Evolutionary conservation across 1,140 invertebrate genomes (phyloP).

Genomic region (Gryon sp.): DNA sequence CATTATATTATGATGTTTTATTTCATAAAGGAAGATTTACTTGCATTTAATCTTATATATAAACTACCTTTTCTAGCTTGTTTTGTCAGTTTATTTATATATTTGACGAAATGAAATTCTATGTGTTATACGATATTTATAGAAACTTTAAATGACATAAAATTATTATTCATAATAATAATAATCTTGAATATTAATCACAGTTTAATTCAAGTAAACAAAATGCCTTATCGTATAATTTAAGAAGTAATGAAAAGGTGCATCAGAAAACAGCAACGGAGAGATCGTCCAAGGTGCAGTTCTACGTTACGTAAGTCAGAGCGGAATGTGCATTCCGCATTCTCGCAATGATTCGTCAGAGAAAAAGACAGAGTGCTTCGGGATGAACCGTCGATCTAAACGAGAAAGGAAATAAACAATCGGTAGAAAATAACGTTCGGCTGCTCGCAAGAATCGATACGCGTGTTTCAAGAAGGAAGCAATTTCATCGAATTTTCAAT

Average conservation of each 20-base stretch:
- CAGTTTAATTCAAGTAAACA: background rate
- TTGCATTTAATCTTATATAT: too few species aligned
- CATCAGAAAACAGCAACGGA: slow-evolving; percentile 30
- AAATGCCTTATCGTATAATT: slow-evolving; percentile 30
- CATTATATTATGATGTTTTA: too few species aligned
- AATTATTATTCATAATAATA: too few species aligned
- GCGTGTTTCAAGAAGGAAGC: background rate
- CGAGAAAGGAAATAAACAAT: slow-evolving; percentile 7
- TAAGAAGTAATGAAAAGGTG: slow-evolving; percentile 45
- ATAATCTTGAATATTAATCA: too few species aligned
- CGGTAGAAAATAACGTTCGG: background rate
- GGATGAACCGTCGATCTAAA: slow-evolving; percentile 26
- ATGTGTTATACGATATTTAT: too few species aligned
- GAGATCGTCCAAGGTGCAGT: slow-evolving; percentile 50
- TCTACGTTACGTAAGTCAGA: slow-evolving; percentile 52
- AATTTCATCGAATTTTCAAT: too few species aligned
- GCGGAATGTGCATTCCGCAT: slow-evolving; percentile 62
- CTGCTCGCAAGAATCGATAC: background rate
- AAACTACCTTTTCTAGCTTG: too few species aligned
- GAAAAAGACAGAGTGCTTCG: slow-evolving; percentile 7
- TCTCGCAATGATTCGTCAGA: slow-evolving; percentile 38
- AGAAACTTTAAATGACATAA: too few species aligned
- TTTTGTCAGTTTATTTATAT: too few species aligned
- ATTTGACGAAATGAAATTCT: too few species aligned
- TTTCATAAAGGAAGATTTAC: too few species aligned